phyloP scores from a whole-genome alignment of 2,797 vertebrate species.

The Natrix natrix region DNA sequence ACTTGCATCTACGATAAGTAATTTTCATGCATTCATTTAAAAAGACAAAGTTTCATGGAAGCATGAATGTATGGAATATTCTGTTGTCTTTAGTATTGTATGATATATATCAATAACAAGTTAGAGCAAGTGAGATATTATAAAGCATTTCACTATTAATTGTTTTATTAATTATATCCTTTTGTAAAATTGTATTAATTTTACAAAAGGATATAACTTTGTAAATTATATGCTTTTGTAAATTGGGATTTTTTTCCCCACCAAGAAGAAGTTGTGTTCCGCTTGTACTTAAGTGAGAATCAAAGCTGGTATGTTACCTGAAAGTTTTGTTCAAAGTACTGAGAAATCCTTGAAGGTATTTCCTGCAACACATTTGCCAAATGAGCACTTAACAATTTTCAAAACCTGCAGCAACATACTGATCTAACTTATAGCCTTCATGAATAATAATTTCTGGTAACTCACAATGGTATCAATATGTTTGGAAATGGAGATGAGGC shows the following conservation, averaged over 20 bases:
- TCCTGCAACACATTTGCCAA: neutral
- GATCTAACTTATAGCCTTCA: neutral
- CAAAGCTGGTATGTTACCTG: neutral
- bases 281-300: neutral
- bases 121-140: neutral
- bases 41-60: neutral
- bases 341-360: neutral
- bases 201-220: too few relatives aligned
- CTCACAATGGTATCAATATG: neutral
- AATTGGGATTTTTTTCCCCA: neutral
- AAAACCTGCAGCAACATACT: constrained; percentile 8
- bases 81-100: neutral
- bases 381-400: neutral
- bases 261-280: neutral
- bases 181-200: too few relatives aligned
- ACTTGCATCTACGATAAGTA: neutral
- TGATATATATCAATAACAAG: neutral
- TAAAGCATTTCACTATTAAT: neutral
- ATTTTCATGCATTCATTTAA: neutral
- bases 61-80: neutral
- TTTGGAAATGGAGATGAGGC: neutral
- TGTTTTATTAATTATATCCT: neutral
- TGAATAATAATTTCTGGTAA: rapidly evolving
- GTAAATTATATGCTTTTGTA: too few relatives aligned
- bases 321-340: neutral